Percentiles rank a stretch among this genome's conserved stretches.
Conservation (phyloP, 2,888 invertebrate genomes). For the Eupeodes luniger region DNA sequence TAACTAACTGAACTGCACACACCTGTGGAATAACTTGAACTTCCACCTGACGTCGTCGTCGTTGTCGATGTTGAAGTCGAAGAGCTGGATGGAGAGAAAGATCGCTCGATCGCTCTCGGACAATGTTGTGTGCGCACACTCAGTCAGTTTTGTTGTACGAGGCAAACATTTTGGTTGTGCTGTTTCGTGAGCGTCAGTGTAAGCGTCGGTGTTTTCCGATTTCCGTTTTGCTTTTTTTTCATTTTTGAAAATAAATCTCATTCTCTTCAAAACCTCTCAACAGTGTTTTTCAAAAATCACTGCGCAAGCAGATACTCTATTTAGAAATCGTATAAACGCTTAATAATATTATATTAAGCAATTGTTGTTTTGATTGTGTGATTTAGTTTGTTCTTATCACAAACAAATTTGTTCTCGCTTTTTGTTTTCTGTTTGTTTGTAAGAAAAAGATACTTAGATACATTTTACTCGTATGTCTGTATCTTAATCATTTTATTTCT, state of each 20-base stretch:
- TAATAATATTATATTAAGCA: constrained; percentile 51
- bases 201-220: constrained; percentile 42
- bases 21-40: constrained; percentile 75
- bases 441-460: constrained; percentile 24
- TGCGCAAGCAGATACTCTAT: constrained; percentile 46
- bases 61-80: constrained; percentile 10
- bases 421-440: not conserved
- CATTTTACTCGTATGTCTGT: constrained; percentile 6
- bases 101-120: constrained; percentile 58
- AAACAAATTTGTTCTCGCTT: constrained; percentile 19
- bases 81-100: constrained; percentile 34
- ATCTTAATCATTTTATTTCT: constrained; percentile 46
- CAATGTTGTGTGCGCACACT: constrained; percentile 74
- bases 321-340: constrained; percentile 37
- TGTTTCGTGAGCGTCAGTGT: constrained; percentile 59
- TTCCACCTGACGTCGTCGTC: constrained; percentile 68
- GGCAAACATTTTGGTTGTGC: constrained; percentile 72
- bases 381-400: constrained; percentile 53
- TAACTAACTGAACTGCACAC: constrained; percentile 70
- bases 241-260: not conserved
- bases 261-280: constrained; percentile 25
- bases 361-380: constrained; percentile 59
- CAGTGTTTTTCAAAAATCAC: constrained; percentile 46
- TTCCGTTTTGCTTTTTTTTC: not conserved
- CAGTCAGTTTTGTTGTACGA: constrained; percentile 72